These are phyloP conservation scores for Dromiciops gliroides DNA, from an alignment of 2,113 vertebrate genomes.

Conservation along the genomic window DNA sequence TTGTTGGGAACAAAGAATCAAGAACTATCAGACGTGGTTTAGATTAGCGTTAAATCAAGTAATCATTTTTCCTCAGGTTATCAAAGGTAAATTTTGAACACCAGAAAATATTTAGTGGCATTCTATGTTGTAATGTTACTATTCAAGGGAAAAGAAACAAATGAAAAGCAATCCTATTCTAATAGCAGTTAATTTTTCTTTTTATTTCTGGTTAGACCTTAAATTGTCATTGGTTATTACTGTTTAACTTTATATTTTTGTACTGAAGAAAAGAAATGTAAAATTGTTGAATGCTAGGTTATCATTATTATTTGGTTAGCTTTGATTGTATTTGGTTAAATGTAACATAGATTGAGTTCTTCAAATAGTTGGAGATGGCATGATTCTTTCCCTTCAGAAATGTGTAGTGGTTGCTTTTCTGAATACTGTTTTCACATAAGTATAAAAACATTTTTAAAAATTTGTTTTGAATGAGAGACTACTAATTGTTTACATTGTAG, in stretches of 20 bases:
- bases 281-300: not conserved
- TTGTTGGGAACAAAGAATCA: no score
- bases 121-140: not conserved
- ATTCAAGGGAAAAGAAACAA: not conserved
- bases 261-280: constrained; percentile 35
- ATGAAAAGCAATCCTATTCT: not conserved
- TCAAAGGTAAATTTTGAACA: not conserved
- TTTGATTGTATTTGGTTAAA: constrained; percentile 5
- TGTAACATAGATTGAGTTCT: not conserved
- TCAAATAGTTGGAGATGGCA: constrained; percentile 12
- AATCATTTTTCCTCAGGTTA: not conserved
- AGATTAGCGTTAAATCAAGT: no score
- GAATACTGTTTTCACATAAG: not conserved
- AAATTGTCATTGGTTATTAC: constrained; percentile 1
- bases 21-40: no score
- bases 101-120: not conserved
- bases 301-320: constrained; percentile 43
- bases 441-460: constrained; percentile 12
- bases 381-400: constrained; percentile 17
- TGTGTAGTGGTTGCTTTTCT: constrained; percentile 27
- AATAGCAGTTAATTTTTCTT: not conserved
- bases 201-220: not conserved
- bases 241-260: constrained; percentile 10
- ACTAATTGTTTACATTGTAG: not conserved
- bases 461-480: constrained; percentile 25